Base-by-base conservation (phyloP, 2,113 vertebrate genomes). In the Poeciliopsis occidentalis region DNA sequence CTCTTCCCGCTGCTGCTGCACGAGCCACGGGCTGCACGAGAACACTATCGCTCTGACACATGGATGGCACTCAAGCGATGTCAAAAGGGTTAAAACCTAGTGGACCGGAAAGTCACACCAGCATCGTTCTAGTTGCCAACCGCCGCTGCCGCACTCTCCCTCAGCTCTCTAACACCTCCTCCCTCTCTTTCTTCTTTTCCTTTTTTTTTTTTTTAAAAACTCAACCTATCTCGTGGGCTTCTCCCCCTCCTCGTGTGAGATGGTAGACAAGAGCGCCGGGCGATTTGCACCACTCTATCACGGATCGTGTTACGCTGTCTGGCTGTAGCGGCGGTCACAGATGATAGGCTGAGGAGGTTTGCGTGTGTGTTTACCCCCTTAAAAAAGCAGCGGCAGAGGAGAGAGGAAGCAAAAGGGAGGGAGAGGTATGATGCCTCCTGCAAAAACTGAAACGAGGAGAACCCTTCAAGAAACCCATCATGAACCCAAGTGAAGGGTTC, bases 241-340 rank as follows among this genome's bases (percentile, higher is more conserved):
- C 85, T 78, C 75, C 76, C 80, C 72, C 86, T 93, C 89, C 92
- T 87, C 75, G 60, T 91, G 93, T 83, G 93, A 93, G 92, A 88
- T 85, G 92, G 92, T 92, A 86, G 92, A 92, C 89, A 91, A 91
- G 85, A 84, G 94, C 92, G 88, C 90, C 64, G 85, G 93, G 73
- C 93, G 91, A 95, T 91, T 94, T 93, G 94, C 94, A 93, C 73
- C 82, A 91, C 95, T 95, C 95, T 92, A 93, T 92, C 93, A 92
- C 90, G 95, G 91, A 94, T 96, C 95, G 86, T 90, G 94, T 96
- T 96, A 94, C 96, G 91, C 92, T 93, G 95, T 93, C 95, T 90
- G 95, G 94, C 94, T 94, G 94, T 81, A 84, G 85, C 92, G 78
- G 92, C 94, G 89, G 91, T 93, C 94, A 92, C 93, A 94, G 93